Conservation (phyloP, 2,797 vertebrate genomes). For the Coccyzus lansbergi region DNA sequence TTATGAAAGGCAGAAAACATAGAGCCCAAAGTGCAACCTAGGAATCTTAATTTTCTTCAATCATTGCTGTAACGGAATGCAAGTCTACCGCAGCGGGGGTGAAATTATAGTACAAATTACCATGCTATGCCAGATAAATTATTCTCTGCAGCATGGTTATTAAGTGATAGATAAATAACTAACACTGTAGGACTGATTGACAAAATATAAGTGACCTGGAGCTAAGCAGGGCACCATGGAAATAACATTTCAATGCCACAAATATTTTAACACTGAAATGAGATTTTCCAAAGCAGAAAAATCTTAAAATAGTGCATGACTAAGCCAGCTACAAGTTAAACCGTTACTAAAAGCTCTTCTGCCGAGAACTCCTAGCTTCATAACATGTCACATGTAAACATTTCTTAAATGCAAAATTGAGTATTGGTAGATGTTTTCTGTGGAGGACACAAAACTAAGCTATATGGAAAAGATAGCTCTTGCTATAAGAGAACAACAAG, state of each 20-base stretch:
- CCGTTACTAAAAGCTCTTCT: slow-evolving; percentile 2
- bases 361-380: neutral
- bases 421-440: neutral
- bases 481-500: neutral
- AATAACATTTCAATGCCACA: slow-evolving; percentile 69
- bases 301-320: slow-evolving; percentile 50
- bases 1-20: slow-evolving; percentile 75
- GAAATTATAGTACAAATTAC: slow-evolving; percentile 83
- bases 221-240: slow-evolving; percentile 74
- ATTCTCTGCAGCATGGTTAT: slow-evolving; percentile 80
- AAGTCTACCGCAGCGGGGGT: slow-evolving; percentile 78
- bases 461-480: neutral
- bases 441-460: neutral
- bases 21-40: slow-evolving; percentile 76
- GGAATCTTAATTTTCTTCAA: slow-evolving; percentile 82
- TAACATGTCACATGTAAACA: neutral
- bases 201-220: slow-evolving; percentile 82
- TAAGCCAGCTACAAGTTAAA: slow-evolving; percentile 23
- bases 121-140: slow-evolving; percentile 82
- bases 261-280: slow-evolving; percentile 75
- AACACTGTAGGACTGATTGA: slow-evolving; percentile 79
- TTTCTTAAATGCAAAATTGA: neutral
- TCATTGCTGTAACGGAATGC: slow-evolving; percentile 78
- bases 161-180: slow-evolving; percentile 84
- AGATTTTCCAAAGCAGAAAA: slow-evolving; percentile 74